phyloP scores from a whole-genome alignment of 2,113 vertebrate genomes.

The Edolisoma coerulescens region DNA sequence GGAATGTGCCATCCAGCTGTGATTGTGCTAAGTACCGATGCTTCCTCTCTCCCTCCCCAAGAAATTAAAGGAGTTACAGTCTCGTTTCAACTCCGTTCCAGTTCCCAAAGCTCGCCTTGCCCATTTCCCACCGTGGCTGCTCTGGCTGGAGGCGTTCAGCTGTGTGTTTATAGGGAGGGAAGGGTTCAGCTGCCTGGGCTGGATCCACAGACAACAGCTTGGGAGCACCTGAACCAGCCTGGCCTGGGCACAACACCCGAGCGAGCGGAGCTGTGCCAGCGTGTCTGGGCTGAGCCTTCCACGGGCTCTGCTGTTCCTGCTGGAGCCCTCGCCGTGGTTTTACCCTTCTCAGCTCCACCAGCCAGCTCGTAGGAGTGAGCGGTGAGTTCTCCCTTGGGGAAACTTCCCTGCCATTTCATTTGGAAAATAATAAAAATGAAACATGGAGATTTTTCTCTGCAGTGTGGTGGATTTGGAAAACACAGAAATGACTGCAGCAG shows the following conservation, averaged over 20 bases:
- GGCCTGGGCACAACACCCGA: not conserved
- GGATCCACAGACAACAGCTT: not conserved
- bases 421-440: not conserved
- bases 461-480: not conserved
- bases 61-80: not conserved
- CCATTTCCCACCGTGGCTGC: not conserved
- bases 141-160: not conserved
- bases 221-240: not conserved
- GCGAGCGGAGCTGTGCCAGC: not conserved
- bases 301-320: not conserved
- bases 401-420: not conserved
- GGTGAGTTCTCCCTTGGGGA: not conserved
- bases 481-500: not conserved
- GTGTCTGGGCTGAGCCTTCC: not conserved
- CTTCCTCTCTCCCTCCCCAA: not conserved
- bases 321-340: not conserved
- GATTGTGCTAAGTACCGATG: accelerated
- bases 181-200: not conserved
- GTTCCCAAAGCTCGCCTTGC: not conserved
- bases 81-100: not conserved
- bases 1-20: not conserved
- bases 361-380: not conserved
- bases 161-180: not conserved
- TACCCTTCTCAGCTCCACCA: not conserved
- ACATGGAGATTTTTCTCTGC: not conserved